Percentiles rank a stretch among this genome's conserved stretches.
Evolutionary conservation across 2,888 invertebrate species (phyloP).

Genomic region (Monoplex corrugatus): DNA sequence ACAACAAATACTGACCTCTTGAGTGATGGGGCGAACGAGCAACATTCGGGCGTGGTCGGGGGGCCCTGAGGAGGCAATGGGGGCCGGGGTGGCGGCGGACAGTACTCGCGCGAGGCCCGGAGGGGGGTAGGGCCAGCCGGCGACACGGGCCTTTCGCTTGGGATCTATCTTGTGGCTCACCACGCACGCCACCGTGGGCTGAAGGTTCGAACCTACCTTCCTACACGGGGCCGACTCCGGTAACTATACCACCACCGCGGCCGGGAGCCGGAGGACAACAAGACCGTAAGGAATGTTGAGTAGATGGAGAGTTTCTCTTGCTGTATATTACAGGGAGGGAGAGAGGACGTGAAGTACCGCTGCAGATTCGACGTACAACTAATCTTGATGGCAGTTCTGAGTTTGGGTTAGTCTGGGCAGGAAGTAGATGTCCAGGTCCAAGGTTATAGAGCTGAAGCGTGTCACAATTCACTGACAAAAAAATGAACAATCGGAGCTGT

Average conservation of each 20-base stretch:
- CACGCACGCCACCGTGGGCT: slow-evolving; percentile 36
- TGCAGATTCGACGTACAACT: no score
- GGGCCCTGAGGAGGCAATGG: neutral
- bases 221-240: neutral
- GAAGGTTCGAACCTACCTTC: neutral
- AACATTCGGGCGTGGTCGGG: slow-evolving; percentile 38
- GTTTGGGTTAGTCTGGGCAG: no score
- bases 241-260: no score
- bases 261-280: no score
- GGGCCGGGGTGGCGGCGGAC: slow-evolving; percentile 22
- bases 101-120: slow-evolving; percentile 45
- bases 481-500: no score
- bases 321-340: no score
- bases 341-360: no score
- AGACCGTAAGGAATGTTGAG: neutral
- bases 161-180: slow-evolving; percentile 51
- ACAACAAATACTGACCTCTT: slow-evolving; percentile 41
- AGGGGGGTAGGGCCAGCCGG: slow-evolving; percentile 51
- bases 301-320: no score
- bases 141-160: slow-evolving; percentile 47
- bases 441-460: no score
- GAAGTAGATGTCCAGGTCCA: no score
- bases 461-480: neutral
- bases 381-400: no score
- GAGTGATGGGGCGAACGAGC: slow-evolving; percentile 36